Base-by-base conservation (phyloP, 2,113 vertebrate genomes). In the Brachypteracias leptosomus region DNA sequence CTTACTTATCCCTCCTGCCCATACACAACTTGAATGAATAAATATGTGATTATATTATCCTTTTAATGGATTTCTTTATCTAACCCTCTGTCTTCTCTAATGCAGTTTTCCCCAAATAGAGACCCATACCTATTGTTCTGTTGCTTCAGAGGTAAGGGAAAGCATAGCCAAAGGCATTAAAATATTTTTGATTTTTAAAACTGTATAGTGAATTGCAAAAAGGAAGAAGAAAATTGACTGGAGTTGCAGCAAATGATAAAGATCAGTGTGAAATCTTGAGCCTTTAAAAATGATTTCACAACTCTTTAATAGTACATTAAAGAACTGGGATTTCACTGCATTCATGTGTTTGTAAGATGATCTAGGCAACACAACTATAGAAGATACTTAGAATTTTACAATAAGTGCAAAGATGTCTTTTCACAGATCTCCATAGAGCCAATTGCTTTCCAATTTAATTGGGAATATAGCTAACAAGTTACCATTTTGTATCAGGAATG, bases 1-100 rank as follows among this genome's bases (percentile, higher is more conserved):
- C 61, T 82, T 67, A 62, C 75, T 88, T 80, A 92, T 94, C 91
- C 55, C 28, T 94, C 61, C 35, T 67, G 83, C 79, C 94, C 94
- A 93, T 84, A 57, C 68, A 75, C 88, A 89, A 77, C 57, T 75
- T 78, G 62, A 90, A 81, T 94, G 67, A 78, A 40, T 85, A 92
- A 86, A 28, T 78, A 79, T 68, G 54, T 74, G 82, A 80, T 91
- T 88, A 66, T 0, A 2, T 90, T 95, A 54, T 47, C 68, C 17
- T 90, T 91, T 84, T 68, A 94, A 86, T 85, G 44, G 46, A 72
- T 84, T 93, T 86, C 79, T 87, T 89, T 84, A 83, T 84, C 76
- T 88, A 54, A 52, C 28, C 33, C 65, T 79, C 49, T 91, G 70
- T 89, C 71, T 91, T 67, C 33, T 87, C 40, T 94, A 81, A 82